Base-by-base conservation (phyloP, 2,888 invertebrate genomes). In the Labia minor region DNA sequence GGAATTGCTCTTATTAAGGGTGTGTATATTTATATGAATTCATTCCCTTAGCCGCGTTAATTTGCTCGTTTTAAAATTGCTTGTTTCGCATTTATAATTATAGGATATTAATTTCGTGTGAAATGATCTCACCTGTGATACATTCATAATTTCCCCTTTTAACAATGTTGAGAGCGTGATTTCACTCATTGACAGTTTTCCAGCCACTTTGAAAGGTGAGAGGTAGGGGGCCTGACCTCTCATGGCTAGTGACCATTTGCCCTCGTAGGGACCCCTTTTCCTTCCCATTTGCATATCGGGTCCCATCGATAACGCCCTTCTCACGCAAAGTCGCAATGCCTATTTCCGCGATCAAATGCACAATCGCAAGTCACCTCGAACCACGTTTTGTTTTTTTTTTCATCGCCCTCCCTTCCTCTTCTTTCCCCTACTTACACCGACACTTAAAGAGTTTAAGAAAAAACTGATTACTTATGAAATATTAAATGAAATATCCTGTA, bases 31-130 rank as follows among this genome's bases (percentile, higher is more conserved):
- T 26, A 26, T 26, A 6, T 26, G 26, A 26, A 26, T 26, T 8
- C 26, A 26, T 26, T 26, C 26, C 26, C 26, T 3, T 26, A 8
- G 3, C 8, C 26, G 8, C 26, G 26, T 26, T 26, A 26, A 26
- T 26, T 26, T 26, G 8, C 26, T 26, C 26, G 26, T 26, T 26
- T 26, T 26, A 26, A 26, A 26, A 26, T 8, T 26, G n/a, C 26
- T 26, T 26, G 26, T 26, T 26, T 26, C 26, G 26, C 26, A 26
- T 49, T 49, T 49, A 49, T 49, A 49, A 49, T 49, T 49, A 49
- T 49, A 49, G 49, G 49, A 49, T 49, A 49, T 49, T 49, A 49
- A 49, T 49, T 49, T 49, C 49, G 49, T 49, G 49, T 49, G 49
- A 49, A 49, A 49, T 49, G 49, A 49, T 49, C 49, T n/a, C 16